These are phyloP conservation scores for Andrena cerasifolii DNA, from an alignment of 1,140 invertebrate genomes.

Conservation along the genomic window DNA sequence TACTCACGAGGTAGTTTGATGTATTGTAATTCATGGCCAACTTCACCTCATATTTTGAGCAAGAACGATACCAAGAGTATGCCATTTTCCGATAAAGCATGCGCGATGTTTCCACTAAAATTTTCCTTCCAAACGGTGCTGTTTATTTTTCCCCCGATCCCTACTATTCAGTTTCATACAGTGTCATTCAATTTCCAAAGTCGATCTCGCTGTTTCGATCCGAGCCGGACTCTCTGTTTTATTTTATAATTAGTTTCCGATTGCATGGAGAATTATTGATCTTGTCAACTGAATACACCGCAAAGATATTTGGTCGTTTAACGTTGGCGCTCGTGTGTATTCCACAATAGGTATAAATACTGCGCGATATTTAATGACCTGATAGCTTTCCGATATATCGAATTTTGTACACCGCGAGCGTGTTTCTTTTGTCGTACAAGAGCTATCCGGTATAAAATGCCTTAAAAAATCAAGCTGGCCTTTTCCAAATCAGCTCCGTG, in stretches of 20 bases:
- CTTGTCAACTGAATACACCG: slow-evolving; percentile 3
- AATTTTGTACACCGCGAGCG: not conserved
- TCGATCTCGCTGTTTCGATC: not conserved
- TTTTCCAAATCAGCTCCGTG: too few relatives aligned
- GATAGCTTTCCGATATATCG: slow-evolving; percentile 8
- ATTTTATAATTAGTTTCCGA: slow-evolving; percentile 15
- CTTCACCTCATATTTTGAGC: too few relatives aligned
- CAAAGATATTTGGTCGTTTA: slow-evolving; percentile 36
- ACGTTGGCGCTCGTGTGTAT: not conserved
- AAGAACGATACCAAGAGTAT: too few relatives aligned
- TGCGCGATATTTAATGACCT: slow-evolving; percentile 22
- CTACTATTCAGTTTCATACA: not conserved
- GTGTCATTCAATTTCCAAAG: slow-evolving; percentile 8
- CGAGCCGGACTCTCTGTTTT: not conserved
- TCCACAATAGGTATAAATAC: slow-evolving; percentile 33
- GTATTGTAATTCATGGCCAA: too few relatives aligned
- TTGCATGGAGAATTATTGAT: not conserved
- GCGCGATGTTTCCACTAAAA: slow-evolving; percentile 1
- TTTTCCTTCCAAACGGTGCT: not conserved
- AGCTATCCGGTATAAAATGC: too few relatives aligned
- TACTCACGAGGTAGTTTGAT: too few relatives aligned
- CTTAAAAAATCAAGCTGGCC: too few relatives aligned
- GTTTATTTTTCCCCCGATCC: not conserved
- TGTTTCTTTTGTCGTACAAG: slow-evolving; percentile 20
- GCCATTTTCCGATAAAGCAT: too few relatives aligned